phyloP scores from a whole-genome alignment of 2,113 vertebrate species.

The Atractosteus spatula region DNA sequence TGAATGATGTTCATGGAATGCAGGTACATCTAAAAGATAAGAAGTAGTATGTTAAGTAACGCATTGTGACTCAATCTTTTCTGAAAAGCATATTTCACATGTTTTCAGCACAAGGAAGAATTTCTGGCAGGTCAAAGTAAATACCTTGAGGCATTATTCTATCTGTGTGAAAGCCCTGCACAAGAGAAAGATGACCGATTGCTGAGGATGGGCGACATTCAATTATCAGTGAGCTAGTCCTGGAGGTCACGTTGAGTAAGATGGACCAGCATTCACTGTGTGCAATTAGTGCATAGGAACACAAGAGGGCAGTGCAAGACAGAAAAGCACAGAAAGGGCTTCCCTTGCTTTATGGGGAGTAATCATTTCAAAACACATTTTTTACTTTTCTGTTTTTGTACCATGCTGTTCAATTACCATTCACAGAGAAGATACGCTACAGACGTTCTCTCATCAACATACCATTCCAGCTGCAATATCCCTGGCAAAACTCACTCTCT shows the following conservation, averaged over 20 bases:
- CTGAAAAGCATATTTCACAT: too few relatives aligned
- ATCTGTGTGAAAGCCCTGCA: too few relatives aligned
- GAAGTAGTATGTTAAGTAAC: constrained; percentile 7
- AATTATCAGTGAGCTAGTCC: constrained; percentile 24
- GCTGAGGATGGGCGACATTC: neutral
- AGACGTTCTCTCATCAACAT: constrained; percentile 32
- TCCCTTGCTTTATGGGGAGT: neutral
- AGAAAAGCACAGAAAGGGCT: neutral
- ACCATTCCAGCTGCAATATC: constrained; percentile 95
- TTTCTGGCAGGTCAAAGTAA: too few relatives aligned
- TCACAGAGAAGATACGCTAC: too few relatives aligned
- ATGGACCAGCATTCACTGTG: neutral
- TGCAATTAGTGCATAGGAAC: constrained; percentile 14
- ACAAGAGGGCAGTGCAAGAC: constrained; percentile 39
- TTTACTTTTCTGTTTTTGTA: too few relatives aligned
- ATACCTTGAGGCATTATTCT: too few relatives aligned
- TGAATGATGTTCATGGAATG: constrained; percentile 99
- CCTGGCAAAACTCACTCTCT: constrained; percentile 91
- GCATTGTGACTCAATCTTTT: neutral
- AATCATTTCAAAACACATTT: neutral
- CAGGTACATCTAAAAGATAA: constrained; percentile 73
- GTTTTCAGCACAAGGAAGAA: too few relatives aligned
- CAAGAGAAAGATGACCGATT: too few relatives aligned
- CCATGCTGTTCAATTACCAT: too few relatives aligned
- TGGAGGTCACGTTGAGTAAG: constrained; percentile 31